Evolutionary conservation across 92 coral and sea anemone genomes (phyloP), one percentile per base, ranked within the genome.

Genomic region (Montipora capitata): DNA sequence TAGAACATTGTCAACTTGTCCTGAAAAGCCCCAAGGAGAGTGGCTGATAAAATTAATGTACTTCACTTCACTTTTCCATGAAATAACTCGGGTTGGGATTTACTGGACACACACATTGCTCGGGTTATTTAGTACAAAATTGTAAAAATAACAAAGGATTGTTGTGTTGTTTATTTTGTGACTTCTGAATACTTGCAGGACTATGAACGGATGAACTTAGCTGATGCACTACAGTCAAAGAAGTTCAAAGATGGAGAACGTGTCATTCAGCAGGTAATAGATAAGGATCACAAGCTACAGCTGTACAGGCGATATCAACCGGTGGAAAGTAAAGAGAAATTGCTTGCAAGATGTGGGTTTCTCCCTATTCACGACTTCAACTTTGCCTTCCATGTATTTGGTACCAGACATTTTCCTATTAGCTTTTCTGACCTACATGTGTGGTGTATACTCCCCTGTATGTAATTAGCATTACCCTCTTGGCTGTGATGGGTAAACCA

Each of bases 131-230:
- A 27, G 35, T 27, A 27, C 35, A 27, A 27, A 48, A 48, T 5
- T 5, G 10, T 10, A 48, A 48, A 5, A 48, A 48, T 48, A 5
- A 48, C 10, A 48, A 48, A 48, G 9, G 52, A 13, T 5, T 59
- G 18, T 48, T 54, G 59, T 12, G 14, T 54, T 54, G 59, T 8
- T 11, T 54, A 27, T 27, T 54, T 54, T 54, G 12, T 9, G 14
- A 3, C 3, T 11, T 3, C 14, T 54, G 14, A 54, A 9, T 54
- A 13, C 10, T 7, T 7, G 10, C 51, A 97, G 99, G 96, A 92
- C 56, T 85, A 92, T 56, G 99, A 97, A 70, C 93, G 89, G 78
- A 97, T 97, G 99, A 97, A 97, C 82, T 82, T 97, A 73, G 99
- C 98, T 69, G 99, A 97, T 96, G 99, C 99, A 12, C 87, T 97